Conservation (phyloP, 1,140 invertebrate species). For the Charaxes varanes region DNA sequence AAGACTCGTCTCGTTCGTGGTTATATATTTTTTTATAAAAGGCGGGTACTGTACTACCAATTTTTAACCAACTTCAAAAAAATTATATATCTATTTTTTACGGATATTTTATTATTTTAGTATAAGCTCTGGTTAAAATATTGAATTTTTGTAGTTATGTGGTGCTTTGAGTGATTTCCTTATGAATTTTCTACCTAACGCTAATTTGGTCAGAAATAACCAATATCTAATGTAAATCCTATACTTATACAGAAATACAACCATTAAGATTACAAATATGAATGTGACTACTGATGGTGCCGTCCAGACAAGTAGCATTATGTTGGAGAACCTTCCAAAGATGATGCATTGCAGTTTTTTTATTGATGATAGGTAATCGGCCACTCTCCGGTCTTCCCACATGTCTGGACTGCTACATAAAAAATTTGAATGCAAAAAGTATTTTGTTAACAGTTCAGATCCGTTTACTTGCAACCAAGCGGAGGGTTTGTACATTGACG, state of each 20-base stretch:
- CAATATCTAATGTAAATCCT: conserved; percentile 73
- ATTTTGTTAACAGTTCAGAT: conserved; percentile 32
- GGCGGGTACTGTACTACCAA: too few species aligned
- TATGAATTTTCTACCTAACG: conserved; percentile 58
- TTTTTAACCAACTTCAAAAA: too few species aligned
- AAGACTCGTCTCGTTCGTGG: too few species aligned
- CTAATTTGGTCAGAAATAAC: conserved; percentile 71
- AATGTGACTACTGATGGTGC: conserved; percentile 35
- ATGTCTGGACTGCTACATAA: conserved; percentile 58
- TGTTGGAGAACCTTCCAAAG: conserved; percentile 46
- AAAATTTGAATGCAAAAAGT: conserved; percentile 43
- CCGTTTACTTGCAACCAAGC: conserved; percentile 55
- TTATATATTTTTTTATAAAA: too few species aligned
- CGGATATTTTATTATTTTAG: too few species aligned
- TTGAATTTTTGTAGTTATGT: too few species aligned
- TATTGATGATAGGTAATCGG: conserved; percentile 51
- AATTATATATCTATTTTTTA: too few species aligned
- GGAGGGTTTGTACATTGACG: conserved; percentile 52
- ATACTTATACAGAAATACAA: conserved; percentile 46
- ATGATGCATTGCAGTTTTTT: conserved; percentile 41
- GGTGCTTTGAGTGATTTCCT: conserved; percentile 31
- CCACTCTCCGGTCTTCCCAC: conserved; percentile 56
- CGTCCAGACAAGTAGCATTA: conserved; percentile 51
- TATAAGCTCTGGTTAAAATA: too few species aligned
- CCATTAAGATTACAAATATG: conserved; percentile 24